Percentiles rank a stretch among this genome's conserved stretches.
Conservation (phyloP, 2,888 invertebrate species). For the Clistopyga incitator region DNA sequence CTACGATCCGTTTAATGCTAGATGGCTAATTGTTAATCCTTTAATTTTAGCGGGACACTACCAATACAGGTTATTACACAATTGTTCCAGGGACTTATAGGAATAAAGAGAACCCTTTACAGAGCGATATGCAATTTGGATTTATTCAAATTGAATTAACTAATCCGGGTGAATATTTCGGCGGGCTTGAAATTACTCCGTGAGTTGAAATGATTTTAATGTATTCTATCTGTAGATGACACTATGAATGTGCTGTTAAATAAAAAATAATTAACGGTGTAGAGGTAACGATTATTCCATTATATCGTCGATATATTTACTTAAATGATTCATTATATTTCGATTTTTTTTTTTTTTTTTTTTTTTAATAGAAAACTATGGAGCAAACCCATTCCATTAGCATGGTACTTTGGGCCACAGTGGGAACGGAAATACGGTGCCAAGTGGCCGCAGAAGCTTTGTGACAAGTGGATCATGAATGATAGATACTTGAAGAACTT, state of each 20-base stretch:
- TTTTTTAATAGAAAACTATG: constrained; percentile 88
- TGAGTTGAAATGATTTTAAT: constrained; percentile 85
- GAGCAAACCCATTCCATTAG: constrained; percentile 96
- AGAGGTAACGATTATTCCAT: constrained; percentile 4
- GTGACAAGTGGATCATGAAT: constrained; percentile 95
- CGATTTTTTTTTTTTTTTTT: not conserved
- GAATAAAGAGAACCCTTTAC: constrained; percentile 88
- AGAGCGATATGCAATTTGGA: constrained; percentile 92
- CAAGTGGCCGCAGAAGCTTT: constrained; percentile 93
- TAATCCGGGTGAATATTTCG: constrained; percentile 89
- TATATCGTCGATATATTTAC: not conserved
- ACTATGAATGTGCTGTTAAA: not conserved
- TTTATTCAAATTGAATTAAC: constrained; percentile 95
- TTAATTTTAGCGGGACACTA: constrained; percentile 80
- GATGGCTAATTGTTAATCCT: not conserved
- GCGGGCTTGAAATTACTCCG: constrained; percentile 89
- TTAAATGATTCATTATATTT: not conserved
- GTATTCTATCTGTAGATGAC: not conserved
- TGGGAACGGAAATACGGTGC: constrained; percentile 93
- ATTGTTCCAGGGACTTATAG: constrained; percentile 91
- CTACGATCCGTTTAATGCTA: not conserved
- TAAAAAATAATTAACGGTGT: not conserved
- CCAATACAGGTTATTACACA: constrained; percentile 90
- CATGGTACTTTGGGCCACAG: constrained; percentile 96
- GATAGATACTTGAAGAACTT: constrained; percentile 94